Conservation (phyloP, 2,888 invertebrate species). For the Spodoptera littoralis region DNA sequence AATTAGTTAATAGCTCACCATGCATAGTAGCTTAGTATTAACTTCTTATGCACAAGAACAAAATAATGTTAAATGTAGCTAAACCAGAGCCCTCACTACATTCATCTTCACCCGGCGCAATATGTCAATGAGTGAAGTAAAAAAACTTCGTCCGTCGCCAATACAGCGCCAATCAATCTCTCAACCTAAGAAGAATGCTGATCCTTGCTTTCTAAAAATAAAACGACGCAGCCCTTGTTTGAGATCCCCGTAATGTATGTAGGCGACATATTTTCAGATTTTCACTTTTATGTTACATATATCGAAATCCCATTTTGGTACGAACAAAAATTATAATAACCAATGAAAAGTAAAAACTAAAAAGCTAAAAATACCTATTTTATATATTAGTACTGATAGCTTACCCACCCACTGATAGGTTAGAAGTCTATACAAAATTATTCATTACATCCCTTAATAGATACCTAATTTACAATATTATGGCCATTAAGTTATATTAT, state of each 20-base stretch:
- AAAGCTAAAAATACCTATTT: no score
- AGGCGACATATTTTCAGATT: constrained; percentile 24
- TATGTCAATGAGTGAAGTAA: constrained; percentile 61
- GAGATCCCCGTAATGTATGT: constrained; percentile 32
- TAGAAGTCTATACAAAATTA: no score
- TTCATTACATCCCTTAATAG: no score
- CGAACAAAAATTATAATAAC: background rate
- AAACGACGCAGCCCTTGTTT: constrained; percentile 42
- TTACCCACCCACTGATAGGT: no score
- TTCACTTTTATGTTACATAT: constrained; percentile 2
- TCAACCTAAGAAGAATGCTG: constrained; percentile 46
- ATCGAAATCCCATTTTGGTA: background rate
- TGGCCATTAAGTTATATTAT: no score
- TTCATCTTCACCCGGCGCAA: constrained; percentile 51
- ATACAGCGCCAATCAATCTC: constrained; percentile 52
- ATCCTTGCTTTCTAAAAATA: constrained; percentile 47
- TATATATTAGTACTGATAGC: no score
- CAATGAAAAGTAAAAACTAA: background rate
- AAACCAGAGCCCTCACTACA: constrained; percentile 18
- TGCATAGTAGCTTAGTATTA: no score
- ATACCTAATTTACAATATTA: no score
- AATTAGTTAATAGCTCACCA: no score
- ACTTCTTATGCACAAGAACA: no score
- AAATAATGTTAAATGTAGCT: no score
- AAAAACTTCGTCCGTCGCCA: constrained; percentile 42